Evolutionary conservation across 30 jellyfish, hydroid and myxozoan genomes (phyloP).

Genomic region (Rhopilema esculentum): DNA sequence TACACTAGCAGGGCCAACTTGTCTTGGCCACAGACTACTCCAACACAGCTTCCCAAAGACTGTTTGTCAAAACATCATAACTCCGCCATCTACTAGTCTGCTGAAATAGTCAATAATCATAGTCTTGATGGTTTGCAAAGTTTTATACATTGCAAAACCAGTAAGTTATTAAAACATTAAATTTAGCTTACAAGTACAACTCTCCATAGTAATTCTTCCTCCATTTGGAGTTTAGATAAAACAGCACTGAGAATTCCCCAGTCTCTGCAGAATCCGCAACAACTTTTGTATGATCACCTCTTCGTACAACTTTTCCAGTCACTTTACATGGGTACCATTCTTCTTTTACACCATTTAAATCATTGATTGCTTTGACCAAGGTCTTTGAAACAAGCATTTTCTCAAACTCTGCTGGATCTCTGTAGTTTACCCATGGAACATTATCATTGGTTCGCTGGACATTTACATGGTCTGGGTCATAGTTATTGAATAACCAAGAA

Average conservation of each 20-base stretch:
- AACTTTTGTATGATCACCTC: conserved; percentile 93
- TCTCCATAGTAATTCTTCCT: conserved; percentile 92
- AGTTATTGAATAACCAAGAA: conserved; percentile 79
- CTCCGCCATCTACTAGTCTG: too few relatives aligned
- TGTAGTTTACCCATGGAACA: conserved; percentile 82
- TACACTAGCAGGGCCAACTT: too few relatives aligned
- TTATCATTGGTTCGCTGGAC: conserved; percentile 64
- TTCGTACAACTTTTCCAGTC: conserved; percentile 79
- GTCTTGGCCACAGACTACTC: too few relatives aligned
- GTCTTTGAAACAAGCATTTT: conserved; percentile 50
- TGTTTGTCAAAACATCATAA: too few relatives aligned
- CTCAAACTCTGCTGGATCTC: conserved; percentile 69
- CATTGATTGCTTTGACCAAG: conserved; percentile 65
- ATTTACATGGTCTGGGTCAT: conserved; percentile 70
- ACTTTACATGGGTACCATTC: conserved; percentile 82
- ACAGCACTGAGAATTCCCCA: conserved; percentile 80
- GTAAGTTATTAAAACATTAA: too few relatives aligned
- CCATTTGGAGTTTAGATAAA: conserved; percentile 77
- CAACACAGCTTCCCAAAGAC: too few relatives aligned
- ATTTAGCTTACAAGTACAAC: conserved; percentile 84
- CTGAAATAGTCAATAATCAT: too few relatives aligned
- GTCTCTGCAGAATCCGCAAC: conserved; percentile 76
- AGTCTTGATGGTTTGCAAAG: too few relatives aligned
- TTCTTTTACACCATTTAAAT: conserved; percentile 58
- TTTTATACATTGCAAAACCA: too few relatives aligned